Evolutionary conservation across 2,888 invertebrate genomes (phyloP).

Genomic region (Morpho deidamia): DNA sequence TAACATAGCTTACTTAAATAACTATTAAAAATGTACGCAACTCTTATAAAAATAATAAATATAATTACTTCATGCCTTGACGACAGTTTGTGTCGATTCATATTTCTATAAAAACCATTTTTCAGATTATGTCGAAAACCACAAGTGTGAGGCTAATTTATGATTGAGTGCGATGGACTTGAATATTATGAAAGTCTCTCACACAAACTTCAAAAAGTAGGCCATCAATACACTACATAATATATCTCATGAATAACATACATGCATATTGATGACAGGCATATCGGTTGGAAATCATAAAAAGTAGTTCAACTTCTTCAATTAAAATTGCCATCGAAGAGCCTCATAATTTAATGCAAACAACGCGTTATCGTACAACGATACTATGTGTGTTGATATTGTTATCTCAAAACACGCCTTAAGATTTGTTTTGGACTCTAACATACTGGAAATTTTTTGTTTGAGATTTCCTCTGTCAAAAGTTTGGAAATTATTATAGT

Average conservation of each 20-base stretch:
- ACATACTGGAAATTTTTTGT: neutral
- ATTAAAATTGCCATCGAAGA: conserved; percentile 3
- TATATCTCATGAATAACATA: too few relatives aligned
- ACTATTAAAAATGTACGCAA: too few relatives aligned
- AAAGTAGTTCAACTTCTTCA: neutral
- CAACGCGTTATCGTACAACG: conserved; percentile 3
- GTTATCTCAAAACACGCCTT: neutral
- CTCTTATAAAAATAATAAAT: too few relatives aligned
- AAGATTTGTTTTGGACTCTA: neutral
- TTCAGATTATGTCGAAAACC: too few relatives aligned
- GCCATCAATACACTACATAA: neutral
- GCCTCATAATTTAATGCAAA: neutral
- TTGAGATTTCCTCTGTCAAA: neutral
- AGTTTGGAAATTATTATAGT: too few relatives aligned
- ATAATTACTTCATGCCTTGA: too few relatives aligned
- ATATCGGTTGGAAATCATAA: neutral
- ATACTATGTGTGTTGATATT: neutral
- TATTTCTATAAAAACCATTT: too few relatives aligned
- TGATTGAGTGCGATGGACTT: too few relatives aligned
- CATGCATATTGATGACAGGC: neutral
- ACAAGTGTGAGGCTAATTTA: too few relatives aligned
- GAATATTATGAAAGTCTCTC: too few relatives aligned
- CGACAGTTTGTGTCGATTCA: too few relatives aligned
- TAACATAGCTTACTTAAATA: too few relatives aligned
- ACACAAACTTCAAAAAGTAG: neutral